Base-by-base conservation (phyloP, 2,888 invertebrate species). In the Tenthredo notha region DNA sequence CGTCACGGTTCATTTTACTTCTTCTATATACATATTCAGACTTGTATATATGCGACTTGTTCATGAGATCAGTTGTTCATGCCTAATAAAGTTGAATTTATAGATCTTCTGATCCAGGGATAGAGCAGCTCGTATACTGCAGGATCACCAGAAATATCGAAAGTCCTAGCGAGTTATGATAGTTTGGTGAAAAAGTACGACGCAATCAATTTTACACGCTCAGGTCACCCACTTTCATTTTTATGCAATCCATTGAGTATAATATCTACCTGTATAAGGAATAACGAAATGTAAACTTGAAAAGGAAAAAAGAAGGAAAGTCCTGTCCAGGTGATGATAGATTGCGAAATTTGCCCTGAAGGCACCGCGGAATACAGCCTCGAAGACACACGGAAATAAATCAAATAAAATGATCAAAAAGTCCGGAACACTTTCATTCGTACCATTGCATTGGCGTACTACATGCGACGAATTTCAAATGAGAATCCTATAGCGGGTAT, bases 161-260 rank as follows among this genome's bases (percentile, higher is more conserved):
- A 29, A 29, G 9, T 10, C 67, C 29, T 0, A 33, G 10, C 15
- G 47, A 47, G 47, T 47, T 47, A 47, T 47, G 47, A 47, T 12
- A 75, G 50, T 54, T 9, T 4, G 4, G 54, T 0, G 77, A 33
- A 54, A 47, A 77, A 77, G n/a, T 77, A 18, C 15, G n/a, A 77
- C 77, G 54, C 54, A 54, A 54, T 77, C 54, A 54, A 74, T 77
- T 33, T 54, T 29, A 25, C 54, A 54, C 54, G 50, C 50, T 33
- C n/a, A 18, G 47, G 50, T 50, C 77, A 33, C 77, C 50, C 33
- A 75, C 84, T 84, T 84, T 84, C 84, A 84, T 84, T 58, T 84
- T 84, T 84, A 43, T 72, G 84, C 58, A 84, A 84, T 75, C 72
- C 54, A 54, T 72, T 25, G 15, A 21, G 72, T 33, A 9, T 77